Evolutionary conservation across 2,888 invertebrate genomes (phyloP).

Genomic region (Oxycera nigricornis): DNA sequence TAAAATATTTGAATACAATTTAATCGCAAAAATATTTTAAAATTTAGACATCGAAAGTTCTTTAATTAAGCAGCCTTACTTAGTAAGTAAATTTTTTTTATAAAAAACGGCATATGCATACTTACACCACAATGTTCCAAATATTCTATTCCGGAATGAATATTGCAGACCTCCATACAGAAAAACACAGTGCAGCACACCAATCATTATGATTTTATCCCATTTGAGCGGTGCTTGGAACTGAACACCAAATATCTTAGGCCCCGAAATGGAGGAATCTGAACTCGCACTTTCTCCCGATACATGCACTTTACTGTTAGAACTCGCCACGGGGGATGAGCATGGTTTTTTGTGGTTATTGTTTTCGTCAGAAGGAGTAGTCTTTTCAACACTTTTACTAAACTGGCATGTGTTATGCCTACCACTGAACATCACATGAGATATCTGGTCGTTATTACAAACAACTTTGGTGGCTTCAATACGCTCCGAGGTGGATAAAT

Average conservation of each 20-base stretch:
- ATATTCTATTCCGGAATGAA: conserved; percentile 57
- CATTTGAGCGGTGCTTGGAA: conserved; percentile 71
- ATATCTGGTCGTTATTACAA: conserved; percentile 40
- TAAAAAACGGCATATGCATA: conserved; percentile 50
- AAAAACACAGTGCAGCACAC: conserved; percentile 63
- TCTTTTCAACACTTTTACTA: background rate
- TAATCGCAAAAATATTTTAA: too few relatives aligned
- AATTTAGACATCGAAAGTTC: too few relatives aligned
- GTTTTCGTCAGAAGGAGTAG: background rate
- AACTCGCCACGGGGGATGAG: too few relatives aligned
- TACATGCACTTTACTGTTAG: too few relatives aligned
- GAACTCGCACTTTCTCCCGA: background rate
- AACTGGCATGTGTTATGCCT: background rate
- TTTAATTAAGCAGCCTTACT: too few relatives aligned
- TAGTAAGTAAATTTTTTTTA: too few relatives aligned
- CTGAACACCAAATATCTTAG: conserved; percentile 59
- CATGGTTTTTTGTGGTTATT: too few relatives aligned
- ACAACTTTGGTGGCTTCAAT: conserved; percentile 53
- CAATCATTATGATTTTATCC: conserved; percentile 67
- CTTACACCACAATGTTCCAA: conserved; percentile 70
- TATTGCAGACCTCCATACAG: conserved; percentile 59
- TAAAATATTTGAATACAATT: too few relatives aligned
- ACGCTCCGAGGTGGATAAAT: conserved; percentile 57
- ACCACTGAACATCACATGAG: conserved; percentile 22
- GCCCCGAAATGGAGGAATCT: conserved; percentile 40